phyloP scores from a whole-genome alignment of 1,140 invertebrate genomes.

The Neelides sp. region DNA sequence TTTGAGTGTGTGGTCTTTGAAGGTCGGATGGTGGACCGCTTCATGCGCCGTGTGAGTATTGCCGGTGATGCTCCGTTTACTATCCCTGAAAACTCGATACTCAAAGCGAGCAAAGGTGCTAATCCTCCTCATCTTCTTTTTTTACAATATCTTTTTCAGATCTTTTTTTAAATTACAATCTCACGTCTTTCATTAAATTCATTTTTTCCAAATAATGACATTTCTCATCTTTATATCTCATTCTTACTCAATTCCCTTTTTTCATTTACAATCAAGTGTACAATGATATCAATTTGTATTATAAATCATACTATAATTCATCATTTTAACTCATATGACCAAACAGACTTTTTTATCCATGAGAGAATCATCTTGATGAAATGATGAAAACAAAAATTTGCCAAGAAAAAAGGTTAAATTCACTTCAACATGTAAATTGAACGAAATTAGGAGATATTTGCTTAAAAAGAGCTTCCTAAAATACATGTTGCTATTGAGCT shows the following conservation, averaged over 20 bases:
- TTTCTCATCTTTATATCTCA: slow-evolving; percentile 2
- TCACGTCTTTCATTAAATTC: neutral
- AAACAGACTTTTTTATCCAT: too few species aligned
- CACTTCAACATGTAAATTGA: too few species aligned
- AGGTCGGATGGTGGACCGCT: slow-evolving; percentile 33
- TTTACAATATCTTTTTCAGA: neutral
- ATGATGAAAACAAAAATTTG: too few species aligned
- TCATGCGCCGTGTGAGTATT: slow-evolving; percentile 35
- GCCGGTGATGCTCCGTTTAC: slow-evolving; percentile 32
- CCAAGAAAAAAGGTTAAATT: too few species aligned
- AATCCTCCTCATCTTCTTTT: slow-evolving; percentile 3
- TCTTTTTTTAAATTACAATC: neutral
- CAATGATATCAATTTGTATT: too few species aligned
- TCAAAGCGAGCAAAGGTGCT: slow-evolving; percentile 31
- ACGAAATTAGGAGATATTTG: too few species aligned
- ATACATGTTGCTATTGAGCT: too few species aligned
- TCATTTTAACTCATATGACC: too few species aligned
- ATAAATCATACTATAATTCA: too few species aligned
- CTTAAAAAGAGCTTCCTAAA: too few species aligned
- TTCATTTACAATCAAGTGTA: neutral
- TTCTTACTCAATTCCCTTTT: neutral
- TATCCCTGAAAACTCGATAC: slow-evolving; percentile 31
- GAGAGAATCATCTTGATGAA: too few species aligned
- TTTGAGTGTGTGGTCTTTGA: slow-evolving; percentile 17
- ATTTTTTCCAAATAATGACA: neutral